Conservation (phyloP, 2,888 invertebrate genomes). For the Acanthosepion lycidas region DNA sequence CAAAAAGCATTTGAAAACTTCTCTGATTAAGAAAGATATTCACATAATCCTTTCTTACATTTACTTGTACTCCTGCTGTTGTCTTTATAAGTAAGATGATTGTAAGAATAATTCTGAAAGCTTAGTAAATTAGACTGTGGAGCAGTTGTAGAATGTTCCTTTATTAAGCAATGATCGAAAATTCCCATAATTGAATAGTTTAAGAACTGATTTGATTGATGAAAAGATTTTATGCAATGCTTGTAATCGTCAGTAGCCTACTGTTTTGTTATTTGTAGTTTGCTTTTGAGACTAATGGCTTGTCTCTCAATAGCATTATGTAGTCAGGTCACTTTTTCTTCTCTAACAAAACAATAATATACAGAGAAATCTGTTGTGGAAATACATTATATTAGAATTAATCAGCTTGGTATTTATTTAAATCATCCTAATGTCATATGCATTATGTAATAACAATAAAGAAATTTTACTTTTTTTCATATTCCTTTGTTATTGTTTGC, state of each 20-base stretch:
- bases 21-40: too few species aligned
- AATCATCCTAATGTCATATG: not conserved
- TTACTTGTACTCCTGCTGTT: not conserved
- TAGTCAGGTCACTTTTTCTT: not conserved
- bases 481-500: not conserved
- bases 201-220: not conserved
- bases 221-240: not conserved
- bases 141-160: not conserved
- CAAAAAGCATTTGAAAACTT: too few species aligned
- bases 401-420: not conserved
- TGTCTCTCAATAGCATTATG: not conserved
- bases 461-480: not conserved
- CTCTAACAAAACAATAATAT: not conserved
- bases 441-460: not conserved
- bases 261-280: not conserved
- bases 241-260: not conserved
- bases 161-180: slow-evolving; percentile 4
- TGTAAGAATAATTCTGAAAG: not conserved
- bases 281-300: not conserved
- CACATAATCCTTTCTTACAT: not conserved
- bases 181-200: not conserved
- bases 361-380: not conserved
- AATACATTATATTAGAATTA: slow-evolving; percentile 1
- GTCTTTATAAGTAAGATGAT: not conserved
- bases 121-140: not conserved